Evolutionary conservation across 1,140 invertebrate genomes (phyloP).

Genomic region (Drosophila orena): DNA sequence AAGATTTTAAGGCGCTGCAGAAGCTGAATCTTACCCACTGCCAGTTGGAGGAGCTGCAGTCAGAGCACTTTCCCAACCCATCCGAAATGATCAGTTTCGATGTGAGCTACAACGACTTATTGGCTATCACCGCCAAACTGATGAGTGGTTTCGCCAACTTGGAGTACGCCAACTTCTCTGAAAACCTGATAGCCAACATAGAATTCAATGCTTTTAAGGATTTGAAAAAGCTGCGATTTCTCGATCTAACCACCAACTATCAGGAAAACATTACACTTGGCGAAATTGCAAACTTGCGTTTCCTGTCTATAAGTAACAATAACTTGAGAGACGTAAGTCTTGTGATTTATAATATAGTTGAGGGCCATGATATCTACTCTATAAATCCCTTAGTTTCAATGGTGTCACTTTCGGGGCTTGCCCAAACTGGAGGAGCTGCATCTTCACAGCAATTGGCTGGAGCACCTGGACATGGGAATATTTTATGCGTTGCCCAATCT

Average conservation of each 20-base stretch:
- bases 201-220: constrained; percentile 49
- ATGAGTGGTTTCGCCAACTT: constrained; percentile 46
- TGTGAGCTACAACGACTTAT: constrained; percentile 64
- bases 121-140: constrained; percentile 19
- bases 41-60: constrained; percentile 47
- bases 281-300: constrained; percentile 42
- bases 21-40: constrained; percentile 61
- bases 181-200: constrained; percentile 58
- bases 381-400: constrained; percentile 40
- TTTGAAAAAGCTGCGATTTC: constrained; percentile 30
- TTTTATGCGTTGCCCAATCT: constrained; percentile 58
- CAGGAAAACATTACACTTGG: constrained; percentile 61
- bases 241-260: constrained; percentile 68
- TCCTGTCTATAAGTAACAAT: constrained; percentile 67
- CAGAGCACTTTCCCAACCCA: constrained; percentile 36
- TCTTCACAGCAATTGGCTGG: constrained; percentile 65
- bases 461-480: constrained; percentile 50
- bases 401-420: constrained; percentile 47
- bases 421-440: constrained; percentile 54
- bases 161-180: constrained; percentile 70
- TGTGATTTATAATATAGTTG: background rate
- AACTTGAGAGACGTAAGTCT: constrained; percentile 64
- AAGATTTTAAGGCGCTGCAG: constrained; percentile 38
- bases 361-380: background rate
- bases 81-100: constrained; percentile 52